Percentiles rank a stretch among this genome's conserved stretches.
These are phyloP conservation scores for Prinia subflava DNA, from an alignment of 2,113 vertebrate genomes.

Conservation along the genomic window DNA sequence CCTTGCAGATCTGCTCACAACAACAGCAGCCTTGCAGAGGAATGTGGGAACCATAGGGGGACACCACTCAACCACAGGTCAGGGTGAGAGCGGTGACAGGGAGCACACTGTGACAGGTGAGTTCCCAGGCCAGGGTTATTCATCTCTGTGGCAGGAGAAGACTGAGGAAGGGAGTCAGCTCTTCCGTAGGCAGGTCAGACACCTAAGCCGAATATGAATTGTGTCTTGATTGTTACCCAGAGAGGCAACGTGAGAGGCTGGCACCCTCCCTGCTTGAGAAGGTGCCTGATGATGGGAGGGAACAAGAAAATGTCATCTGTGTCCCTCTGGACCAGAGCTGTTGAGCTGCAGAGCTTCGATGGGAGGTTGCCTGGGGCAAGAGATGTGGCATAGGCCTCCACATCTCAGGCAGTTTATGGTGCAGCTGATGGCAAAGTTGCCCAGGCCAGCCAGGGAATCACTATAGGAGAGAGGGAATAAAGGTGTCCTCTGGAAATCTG, in stretches of 20 bases:
- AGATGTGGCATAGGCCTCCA: not conserved
- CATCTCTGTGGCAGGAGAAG: not conserved
- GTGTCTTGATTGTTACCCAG: not conserved
- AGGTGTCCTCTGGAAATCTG: not conserved
- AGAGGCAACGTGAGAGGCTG: not conserved
- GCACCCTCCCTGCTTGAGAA: not conserved
- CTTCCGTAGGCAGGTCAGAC: not conserved
- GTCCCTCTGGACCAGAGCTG: not conserved
- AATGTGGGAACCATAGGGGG: not conserved
- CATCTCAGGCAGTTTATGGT: not conserved
- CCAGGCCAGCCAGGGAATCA: not conserved
- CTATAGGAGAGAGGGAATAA: fast-evolving
- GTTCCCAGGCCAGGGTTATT: not conserved
- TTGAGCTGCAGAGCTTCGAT: not conserved
- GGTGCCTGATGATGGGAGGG: not conserved
- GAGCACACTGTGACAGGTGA: not conserved
- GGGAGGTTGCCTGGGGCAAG: not conserved
- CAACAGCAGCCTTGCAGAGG: fast-evolving
- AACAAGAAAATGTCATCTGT: not conserved
- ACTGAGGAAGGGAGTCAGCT: not conserved
- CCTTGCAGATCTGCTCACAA: not conserved
- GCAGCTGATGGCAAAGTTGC: not conserved
- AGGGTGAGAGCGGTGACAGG: fast-evolving
- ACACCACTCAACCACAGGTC: not conserved
- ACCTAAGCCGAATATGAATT: fast-evolving